Evolutionary conservation across 2,113 vertebrate species (phyloP), one percentile per base, ranked within the genome.

Genomic region (Brachirus orientalis): DNA sequence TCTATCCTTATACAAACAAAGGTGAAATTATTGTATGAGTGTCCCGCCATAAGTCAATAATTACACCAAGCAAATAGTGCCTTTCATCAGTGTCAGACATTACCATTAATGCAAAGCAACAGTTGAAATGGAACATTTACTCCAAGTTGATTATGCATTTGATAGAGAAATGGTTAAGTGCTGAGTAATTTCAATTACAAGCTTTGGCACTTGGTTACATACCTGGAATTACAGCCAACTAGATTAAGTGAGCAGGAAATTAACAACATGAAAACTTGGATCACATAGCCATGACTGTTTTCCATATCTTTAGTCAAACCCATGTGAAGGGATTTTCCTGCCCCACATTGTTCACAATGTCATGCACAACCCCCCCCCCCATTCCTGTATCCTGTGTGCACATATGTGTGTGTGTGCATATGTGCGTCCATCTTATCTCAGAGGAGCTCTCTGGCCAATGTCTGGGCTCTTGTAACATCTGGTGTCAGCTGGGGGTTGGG

Each of bases 301-400:
- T 51, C 13, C 6, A 10, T 66, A 28, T 33, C 57, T 71, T 53
- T 4, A 69, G 50, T 52, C 44, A 20, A 53, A 56, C 17, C 44
- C 58, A 37, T 80, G 10, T 52, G 55, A 53, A 58, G 52, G 50
- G 78, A 36, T 63, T 61, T 3, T 43, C 64, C 71, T 65, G 41
- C 17, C 16, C 33, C 36, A 66, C 69, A 89, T 90, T 91, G 89
- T 90, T 89, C 73, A 63, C 63, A 47, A 46, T 79, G 72, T 87
- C 74, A 64, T 48, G 68, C 47, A 62, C 35, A 74, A 84, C 79
- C 71, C 81, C 63, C 81, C 79, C 58, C 48, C 53, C 57, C 37
- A 64, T 74, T 60, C 58, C 55, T 70, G 56, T 66, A 69, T 82
- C 80, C 81, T 73, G 56, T 57, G 56, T 59, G 46, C 19, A 14